These are phyloP conservation scores for Spongia lamella DNA, from an alignment of 37 sponge, comb jelly and placozoan species.

Conservation along the genomic window DNA sequence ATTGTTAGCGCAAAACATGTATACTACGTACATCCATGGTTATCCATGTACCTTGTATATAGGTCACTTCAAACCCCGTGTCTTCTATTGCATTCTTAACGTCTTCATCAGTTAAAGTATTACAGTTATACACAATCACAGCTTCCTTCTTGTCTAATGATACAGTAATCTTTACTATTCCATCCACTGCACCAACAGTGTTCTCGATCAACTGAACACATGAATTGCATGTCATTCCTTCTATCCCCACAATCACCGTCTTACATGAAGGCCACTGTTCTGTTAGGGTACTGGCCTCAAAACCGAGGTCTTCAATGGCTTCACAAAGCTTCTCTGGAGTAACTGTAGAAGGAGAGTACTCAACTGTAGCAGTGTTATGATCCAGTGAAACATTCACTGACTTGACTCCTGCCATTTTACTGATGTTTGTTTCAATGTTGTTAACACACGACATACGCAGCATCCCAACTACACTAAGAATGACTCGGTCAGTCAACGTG, in stretches of 20 bases:
- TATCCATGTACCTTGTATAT: too few species aligned
- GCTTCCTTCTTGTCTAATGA: slow-evolving; percentile 55
- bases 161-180: slow-evolving; percentile 52
- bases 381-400: slow-evolving; percentile 61
- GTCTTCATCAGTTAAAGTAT: slow-evolving; percentile 5
- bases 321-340: slow-evolving; percentile 40
- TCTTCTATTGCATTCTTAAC: slow-evolving; percentile 39
- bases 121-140: slow-evolving; percentile 40
- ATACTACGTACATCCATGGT: too few species aligned
- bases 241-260: slow-evolving; percentile 43
- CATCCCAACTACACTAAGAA: slow-evolving; percentile 79
- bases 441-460: slow-evolving; percentile 86
- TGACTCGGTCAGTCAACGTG: neutral
- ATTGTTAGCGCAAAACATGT: too few species aligned
- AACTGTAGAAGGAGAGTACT: slow-evolving; percentile 34
- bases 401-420: slow-evolving; percentile 52
- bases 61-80: slow-evolving; percentile 41
- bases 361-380: slow-evolving; percentile 63
- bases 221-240: slow-evolving; percentile 92
- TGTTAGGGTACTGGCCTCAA: slow-evolving; percentile 38
- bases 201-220: slow-evolving; percentile 90
- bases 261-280: neutral
- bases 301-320: slow-evolving; percentile 83
- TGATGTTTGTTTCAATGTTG: slow-evolving; percentile 73
- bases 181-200: slow-evolving; percentile 35